Percentiles rank a stretch among this genome's conserved stretches.
These are phyloP conservation scores for Leptinotarsa texana DNA, from an alignment of 1,140 invertebrate species.

Conservation along the genomic window DNA sequence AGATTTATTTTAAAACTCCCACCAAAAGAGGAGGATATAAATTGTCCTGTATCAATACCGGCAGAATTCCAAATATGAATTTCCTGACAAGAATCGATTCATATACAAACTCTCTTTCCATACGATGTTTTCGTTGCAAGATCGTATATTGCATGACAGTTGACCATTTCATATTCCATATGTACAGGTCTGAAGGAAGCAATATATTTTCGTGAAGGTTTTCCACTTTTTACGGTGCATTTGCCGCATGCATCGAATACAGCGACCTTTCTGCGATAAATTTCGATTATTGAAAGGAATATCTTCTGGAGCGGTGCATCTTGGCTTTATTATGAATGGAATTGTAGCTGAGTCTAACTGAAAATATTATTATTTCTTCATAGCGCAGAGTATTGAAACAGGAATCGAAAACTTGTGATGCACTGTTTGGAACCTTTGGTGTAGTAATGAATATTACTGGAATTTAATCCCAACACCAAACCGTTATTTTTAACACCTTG, in stretches of 20 bases:
- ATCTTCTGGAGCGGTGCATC: too few species aligned
- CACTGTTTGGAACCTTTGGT: too few species aligned
- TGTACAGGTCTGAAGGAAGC: neutral
- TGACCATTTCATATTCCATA: constrained; percentile 2
- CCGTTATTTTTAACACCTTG: too few species aligned
- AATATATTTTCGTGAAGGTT: neutral
- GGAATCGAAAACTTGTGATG: too few species aligned
- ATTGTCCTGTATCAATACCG: neutral
- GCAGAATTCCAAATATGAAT: neutral
- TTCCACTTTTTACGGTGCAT: constrained; percentile 1
- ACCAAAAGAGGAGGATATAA: neutral
- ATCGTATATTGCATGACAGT: neutral
- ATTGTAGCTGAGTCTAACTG: too few species aligned
- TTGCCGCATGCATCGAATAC: neutral
- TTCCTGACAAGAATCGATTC: neutral
- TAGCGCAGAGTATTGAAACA: too few species aligned
- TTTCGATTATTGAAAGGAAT: too few species aligned
- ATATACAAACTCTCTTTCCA: neutral
- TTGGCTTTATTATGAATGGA: too few species aligned
- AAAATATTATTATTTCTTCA: too few species aligned
- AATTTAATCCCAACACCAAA: too few species aligned
- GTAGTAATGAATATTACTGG: too few species aligned
- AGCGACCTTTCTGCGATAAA: too few species aligned
- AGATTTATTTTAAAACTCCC: neutral
- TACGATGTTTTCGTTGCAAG: neutral